phyloP scores from a whole-genome alignment of 2,888 invertebrate species.

The Pycnomerus fuliginosus region DNA sequence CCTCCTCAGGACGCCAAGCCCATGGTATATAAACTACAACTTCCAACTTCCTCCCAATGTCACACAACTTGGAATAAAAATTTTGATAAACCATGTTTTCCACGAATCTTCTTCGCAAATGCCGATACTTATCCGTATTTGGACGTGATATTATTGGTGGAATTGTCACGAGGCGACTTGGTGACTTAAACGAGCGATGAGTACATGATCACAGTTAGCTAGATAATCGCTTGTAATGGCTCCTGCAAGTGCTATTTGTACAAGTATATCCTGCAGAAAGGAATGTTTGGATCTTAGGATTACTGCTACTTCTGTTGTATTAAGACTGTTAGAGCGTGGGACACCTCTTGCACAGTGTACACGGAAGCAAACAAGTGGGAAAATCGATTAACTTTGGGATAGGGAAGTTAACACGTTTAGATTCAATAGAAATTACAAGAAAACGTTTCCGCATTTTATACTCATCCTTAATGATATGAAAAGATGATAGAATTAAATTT shows the following conservation, averaged over 20 bases:
- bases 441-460: too few relatives aligned
- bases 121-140: neutral
- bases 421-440: too few relatives aligned
- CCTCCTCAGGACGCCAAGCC: slow-evolving; percentile 13
- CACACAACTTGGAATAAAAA: slow-evolving; percentile 9
- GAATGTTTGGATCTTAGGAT: slow-evolving; percentile 12
- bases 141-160: slow-evolving; percentile 1
- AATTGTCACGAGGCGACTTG: slow-evolving; percentile 9
- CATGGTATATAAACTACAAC: slow-evolving; percentile 9
- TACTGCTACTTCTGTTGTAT: slow-evolving; percentile 2
- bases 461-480: too few relatives aligned
- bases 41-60: slow-evolving; percentile 11
- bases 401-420: too few relatives aligned
- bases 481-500: too few relatives aligned
- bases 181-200: slow-evolving; percentile 23
- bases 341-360: slow-evolving; percentile 6
- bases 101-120: neutral
- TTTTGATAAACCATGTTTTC: slow-evolving; percentile 1
- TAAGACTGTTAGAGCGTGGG: slow-evolving; percentile 16
- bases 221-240: slow-evolving; percentile 18
- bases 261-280: slow-evolving; percentile 10
- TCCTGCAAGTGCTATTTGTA: slow-evolving; percentile 11
- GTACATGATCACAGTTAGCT: slow-evolving; percentile 14
- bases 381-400: too few relatives aligned
- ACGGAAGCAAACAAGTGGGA: slow-evolving; percentile 9